Conservation (phyloP, 2,888 invertebrate species). For the Augiades crinisus region DNA sequence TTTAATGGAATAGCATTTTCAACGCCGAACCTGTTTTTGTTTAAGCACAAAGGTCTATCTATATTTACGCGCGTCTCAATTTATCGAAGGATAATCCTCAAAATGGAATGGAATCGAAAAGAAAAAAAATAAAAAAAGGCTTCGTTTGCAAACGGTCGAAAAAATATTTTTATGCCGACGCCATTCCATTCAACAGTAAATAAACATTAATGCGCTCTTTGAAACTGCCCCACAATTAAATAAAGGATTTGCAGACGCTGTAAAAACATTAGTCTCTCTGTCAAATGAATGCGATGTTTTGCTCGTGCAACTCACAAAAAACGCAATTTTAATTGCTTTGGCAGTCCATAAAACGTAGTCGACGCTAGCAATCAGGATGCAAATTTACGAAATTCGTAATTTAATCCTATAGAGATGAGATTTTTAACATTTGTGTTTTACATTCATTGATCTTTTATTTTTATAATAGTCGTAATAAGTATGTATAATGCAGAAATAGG, state of each 20-base stretch:
- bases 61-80: background rate
- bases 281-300: constrained; percentile 8
- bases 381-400: constrained; percentile 21
- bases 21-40: background rate
- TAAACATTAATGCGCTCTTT: background rate
- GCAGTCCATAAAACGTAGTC: constrained; percentile 10
- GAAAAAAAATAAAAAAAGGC: background rate
- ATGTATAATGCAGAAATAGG: no score
- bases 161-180: background rate
- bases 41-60: background rate
- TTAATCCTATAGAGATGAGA: constrained; percentile 13
- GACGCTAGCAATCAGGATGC: constrained; percentile 16
- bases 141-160: background rate
- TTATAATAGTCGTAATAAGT: no score
- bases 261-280: background rate
- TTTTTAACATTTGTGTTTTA: no score
- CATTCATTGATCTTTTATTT: background rate
- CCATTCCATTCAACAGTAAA: background rate
- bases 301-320: constrained; percentile 17
- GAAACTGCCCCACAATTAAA: background rate
- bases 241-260: constrained; percentile 9
- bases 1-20: background rate
- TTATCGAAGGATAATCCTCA: background rate
- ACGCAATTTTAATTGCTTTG: constrained; percentile 21
- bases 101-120: background rate